phyloP scores from a whole-genome alignment of 2,113 vertebrate species.

The Sinocyclocheilus maitianheensis region DNA sequence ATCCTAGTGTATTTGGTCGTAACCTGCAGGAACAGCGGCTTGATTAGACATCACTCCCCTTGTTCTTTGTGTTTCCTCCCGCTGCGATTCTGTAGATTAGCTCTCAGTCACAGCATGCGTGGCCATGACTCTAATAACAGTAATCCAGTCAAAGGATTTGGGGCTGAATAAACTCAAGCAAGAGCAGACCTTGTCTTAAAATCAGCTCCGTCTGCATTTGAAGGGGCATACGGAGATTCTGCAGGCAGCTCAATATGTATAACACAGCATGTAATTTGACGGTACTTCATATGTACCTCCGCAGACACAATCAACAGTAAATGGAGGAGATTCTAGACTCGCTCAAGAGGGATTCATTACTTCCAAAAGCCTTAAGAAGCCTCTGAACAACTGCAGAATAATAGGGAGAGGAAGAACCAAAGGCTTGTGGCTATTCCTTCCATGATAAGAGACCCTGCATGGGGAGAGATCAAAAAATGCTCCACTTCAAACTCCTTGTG shows the following conservation, averaged over 20 bases:
- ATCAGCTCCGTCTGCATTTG: slow-evolving; percentile 41
- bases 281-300: slow-evolving; percentile 56
- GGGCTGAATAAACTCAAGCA: slow-evolving; percentile 47
- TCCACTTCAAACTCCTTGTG: slow-evolving; percentile 51
- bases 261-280: slow-evolving; percentile 53
- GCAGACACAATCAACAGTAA: slow-evolving; percentile 55
- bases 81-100: slow-evolving; percentile 55
- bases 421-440: slow-evolving; percentile 46
- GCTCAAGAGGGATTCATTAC: slow-evolving; percentile 63
- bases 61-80: slow-evolving; percentile 52
- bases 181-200: slow-evolving; percentile 43
- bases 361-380: slow-evolving; percentile 57
- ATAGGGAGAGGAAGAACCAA: slow-evolving; percentile 45
- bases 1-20: slow-evolving; percentile 15
- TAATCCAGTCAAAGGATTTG: slow-evolving; percentile 56
- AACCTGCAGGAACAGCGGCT: slow-evolving; percentile 40
- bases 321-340: slow-evolving; percentile 50
- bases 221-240: slow-evolving; percentile 21
- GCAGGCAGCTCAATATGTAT: slow-evolving; percentile 40
- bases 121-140: slow-evolving; percentile 57
- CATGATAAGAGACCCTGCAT: slow-evolving; percentile 56
- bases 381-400: slow-evolving; percentile 57
- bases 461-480: slow-evolving; percentile 59
- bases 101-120: slow-evolving; percentile 59
- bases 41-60: slow-evolving; percentile 59